These are phyloP conservation scores for Achroia grisella DNA, from an alignment of 1,140 invertebrate genomes.

Conservation along the genomic window DNA sequence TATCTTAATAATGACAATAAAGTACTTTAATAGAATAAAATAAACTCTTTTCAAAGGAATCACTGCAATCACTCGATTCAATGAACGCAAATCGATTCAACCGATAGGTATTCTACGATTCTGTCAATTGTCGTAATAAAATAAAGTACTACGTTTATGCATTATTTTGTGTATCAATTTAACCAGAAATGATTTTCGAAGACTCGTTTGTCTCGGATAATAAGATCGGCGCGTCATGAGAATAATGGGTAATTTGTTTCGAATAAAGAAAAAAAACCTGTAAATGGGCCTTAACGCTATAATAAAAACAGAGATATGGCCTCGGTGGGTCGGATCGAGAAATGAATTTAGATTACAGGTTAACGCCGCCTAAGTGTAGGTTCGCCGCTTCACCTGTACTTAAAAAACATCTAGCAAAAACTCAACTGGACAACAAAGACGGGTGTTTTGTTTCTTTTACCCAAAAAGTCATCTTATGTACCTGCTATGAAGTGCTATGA, in stretches of 20 bases:
- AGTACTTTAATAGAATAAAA: constrained; percentile 25
- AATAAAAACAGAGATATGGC: constrained; percentile 69
- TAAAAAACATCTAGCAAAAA: constrained; percentile 50
- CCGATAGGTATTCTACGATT: constrained; percentile 27
- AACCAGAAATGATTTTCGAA: constrained; percentile 20
- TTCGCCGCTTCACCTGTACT: constrained; percentile 56
- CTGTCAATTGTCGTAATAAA: constrained; percentile 15
- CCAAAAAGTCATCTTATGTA: too few relatives aligned
- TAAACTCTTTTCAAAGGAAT: constrained; percentile 34
- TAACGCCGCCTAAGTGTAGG: constrained; percentile 68
- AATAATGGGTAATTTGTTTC: constrained; percentile 70
- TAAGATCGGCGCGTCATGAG: constrained; percentile 45
- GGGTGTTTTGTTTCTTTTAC: neutral
- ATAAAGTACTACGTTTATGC: constrained; percentile 18
- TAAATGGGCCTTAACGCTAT: constrained; percentile 63
- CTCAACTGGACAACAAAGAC: constrained; percentile 11
- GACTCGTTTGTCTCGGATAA: constrained; percentile 39
- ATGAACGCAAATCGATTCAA: constrained; percentile 42
- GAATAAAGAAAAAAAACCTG: constrained; percentile 61
- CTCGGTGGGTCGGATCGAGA: constrained; percentile 62
- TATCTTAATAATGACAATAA: constrained; percentile 44
- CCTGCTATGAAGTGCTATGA: too few relatives aligned
- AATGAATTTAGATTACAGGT: constrained; percentile 73
- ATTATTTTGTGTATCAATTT: constrained; percentile 15
- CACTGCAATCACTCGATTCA: constrained; percentile 41